Evolutionary conservation across 2,888 invertebrate genomes (phyloP), one percentile per base, ranked within the genome.

Genomic region (Thymelicus acteon): DNA sequence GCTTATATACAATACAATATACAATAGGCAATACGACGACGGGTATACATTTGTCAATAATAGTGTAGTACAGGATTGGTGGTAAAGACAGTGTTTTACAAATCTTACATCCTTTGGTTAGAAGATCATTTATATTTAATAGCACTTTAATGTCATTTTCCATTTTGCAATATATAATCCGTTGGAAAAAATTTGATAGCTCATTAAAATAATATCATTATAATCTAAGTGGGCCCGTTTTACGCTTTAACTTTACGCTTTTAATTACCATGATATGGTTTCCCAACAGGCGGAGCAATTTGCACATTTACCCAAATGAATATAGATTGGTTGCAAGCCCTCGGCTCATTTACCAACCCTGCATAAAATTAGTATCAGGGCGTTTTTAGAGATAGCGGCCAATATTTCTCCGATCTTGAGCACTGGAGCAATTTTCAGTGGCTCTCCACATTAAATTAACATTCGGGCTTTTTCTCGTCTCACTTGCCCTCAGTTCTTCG

Each of bases 401-500:
- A 84, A 90, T 91, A 91, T 89, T 89, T 89, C 87, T 87, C 83
- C 83, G 85, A 88, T 90, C 87, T 90, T 82, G 83, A 87, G 86
- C 85, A 89, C 89, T 88, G 82, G 82, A 85, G 87, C 88, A 90
- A 92, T 92, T 92, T 91, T 87, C 84, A 89, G 88, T 89, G 87
- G 89, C 90, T 88, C 86, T 89, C 87, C 85, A 89, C 91, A 91
- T 92, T 91, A 92, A 93, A 92, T 92, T 92, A 92, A 92, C 92
- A 92, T 92, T 92, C 88, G 87, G 89, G 89, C 87, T 90, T 93
- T 92, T 93, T 90, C 90, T 87, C 85, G 80, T 85, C 83, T 80
- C 83, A 82, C 84, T 85, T 82, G 85, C 85, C 86, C 86, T 83
- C 78, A 83, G 82, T 85, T 85, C 85, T 83, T 81, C 81, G 84